These are phyloP conservation scores for Melanargia galathea DNA, from an alignment of 2,888 invertebrate genomes.

Conservation along the genomic window DNA sequence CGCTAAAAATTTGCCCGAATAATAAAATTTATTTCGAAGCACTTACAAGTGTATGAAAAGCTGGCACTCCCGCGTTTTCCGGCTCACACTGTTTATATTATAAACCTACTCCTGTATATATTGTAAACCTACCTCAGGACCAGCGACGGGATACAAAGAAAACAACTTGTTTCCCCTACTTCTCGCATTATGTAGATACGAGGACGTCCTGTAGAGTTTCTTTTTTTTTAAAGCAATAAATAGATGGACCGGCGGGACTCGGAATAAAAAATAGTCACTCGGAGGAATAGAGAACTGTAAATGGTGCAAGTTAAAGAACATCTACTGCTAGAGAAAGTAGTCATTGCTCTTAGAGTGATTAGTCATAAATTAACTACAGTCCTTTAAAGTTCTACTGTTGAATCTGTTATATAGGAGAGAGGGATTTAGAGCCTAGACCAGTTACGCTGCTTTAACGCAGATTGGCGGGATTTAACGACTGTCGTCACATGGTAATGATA, in stretches of 20 bases:
- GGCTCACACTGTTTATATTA: conserved; percentile 51
- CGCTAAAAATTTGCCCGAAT: conserved; percentile 18
- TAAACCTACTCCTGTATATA: conserved; percentile 19
- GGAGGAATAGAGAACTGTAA: conserved; percentile 51
- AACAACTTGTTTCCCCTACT: conserved; percentile 69
- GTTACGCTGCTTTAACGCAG: too few relatives aligned
- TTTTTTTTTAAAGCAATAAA: conserved; percentile 79
- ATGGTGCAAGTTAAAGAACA: conserved; percentile 30
- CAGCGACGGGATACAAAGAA: conserved; percentile 48
- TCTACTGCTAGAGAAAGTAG: neutral
- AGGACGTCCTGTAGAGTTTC: conserved; percentile 73
- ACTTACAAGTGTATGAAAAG: conserved; percentile 28
- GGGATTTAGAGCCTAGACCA: too few relatives aligned
- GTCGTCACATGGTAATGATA: too few relatives aligned
- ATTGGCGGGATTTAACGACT: too few relatives aligned
- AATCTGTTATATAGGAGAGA: too few relatives aligned
- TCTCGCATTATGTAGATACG: conserved; percentile 75
- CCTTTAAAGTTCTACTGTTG: too few relatives aligned
- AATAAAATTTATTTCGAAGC: conserved; percentile 29
- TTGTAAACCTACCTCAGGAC: conserved; percentile 40
- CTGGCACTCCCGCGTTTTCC: conserved; percentile 33
- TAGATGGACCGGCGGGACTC: conserved; percentile 64
- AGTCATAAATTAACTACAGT: too few relatives aligned
- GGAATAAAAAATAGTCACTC: conserved; percentile 67
- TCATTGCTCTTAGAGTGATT: too few relatives aligned